Percentiles rank a stretch among this genome's conserved stretches.
phyloP scores from a whole-genome alignment of 64 coral and sea anemone genomes.

The Porites australiensis region DNA sequence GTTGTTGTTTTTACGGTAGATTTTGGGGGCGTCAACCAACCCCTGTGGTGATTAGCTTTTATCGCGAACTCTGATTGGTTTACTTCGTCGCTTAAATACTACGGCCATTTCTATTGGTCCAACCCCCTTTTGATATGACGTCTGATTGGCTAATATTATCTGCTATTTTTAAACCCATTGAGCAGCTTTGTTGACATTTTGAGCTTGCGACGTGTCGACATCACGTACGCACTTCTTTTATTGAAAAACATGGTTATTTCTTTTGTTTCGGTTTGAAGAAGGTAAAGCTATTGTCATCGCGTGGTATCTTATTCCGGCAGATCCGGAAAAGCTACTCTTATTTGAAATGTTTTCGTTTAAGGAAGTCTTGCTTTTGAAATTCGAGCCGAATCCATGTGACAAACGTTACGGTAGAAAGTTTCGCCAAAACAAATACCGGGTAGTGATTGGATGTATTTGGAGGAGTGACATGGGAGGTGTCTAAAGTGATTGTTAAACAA shows the following conservation, averaged over 20 bases:
- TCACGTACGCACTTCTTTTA: conserved; percentile 18
- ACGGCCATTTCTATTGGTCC: background rate
- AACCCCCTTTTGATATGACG: background rate
- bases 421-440: background rate
- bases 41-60: background rate
- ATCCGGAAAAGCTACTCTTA: conserved; percentile 6
- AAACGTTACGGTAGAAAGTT: conserved; percentile 1
- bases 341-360: background rate
- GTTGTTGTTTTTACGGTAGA: conserved; percentile 44
- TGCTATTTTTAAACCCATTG: conserved; percentile 44
- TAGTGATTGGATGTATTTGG: background rate
- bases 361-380: conserved; percentile 29
- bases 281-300: background rate
- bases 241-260: background rate
- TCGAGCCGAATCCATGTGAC: conserved; percentile 23
- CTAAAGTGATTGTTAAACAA: background rate
- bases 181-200: conserved; percentile 48
- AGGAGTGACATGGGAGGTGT: background rate
- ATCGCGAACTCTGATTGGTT: background rate
- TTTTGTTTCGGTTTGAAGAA: background rate
- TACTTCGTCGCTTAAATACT: background rate
- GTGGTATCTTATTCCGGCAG: background rate
- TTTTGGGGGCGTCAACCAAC: conserved; percentile 15
- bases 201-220: background rate
- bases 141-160: conserved; percentile 28